phyloP scores from a whole-genome alignment of 2,888 invertebrate species.

The Melieria omissa region DNA sequence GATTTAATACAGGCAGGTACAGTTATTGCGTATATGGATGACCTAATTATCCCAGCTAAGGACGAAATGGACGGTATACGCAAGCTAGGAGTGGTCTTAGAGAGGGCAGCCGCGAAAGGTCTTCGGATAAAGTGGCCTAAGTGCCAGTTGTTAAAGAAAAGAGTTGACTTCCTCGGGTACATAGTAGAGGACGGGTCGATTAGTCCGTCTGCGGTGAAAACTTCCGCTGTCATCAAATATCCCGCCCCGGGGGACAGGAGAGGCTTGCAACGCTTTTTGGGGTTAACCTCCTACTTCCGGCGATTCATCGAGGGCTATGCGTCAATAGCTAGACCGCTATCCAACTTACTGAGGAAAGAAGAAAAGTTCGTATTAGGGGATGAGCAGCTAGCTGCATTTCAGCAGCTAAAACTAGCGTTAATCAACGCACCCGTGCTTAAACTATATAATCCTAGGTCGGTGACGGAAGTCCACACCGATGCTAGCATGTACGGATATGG shows the following conservation, averaged over 20 bases:
- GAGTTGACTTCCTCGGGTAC: too few species aligned
- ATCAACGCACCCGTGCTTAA: conserved; percentile 43
- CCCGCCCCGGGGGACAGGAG: conserved; percentile 34
- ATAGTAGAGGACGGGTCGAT: too few species aligned
- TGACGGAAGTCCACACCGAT: conserved; percentile 45
- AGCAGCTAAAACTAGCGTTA: conserved; percentile 21
- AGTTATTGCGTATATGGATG: too few species aligned
- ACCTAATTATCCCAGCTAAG: too few species aligned
- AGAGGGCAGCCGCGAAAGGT: too few species aligned
- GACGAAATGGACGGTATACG: too few species aligned
- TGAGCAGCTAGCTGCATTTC: too few species aligned
- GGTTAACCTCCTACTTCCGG: conserved; percentile 39
- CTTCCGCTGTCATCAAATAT: conserved; percentile 29
- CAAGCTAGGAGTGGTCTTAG: too few species aligned
- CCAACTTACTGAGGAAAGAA: conserved; percentile 46
- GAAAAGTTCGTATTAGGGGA: conserved; percentile 28
- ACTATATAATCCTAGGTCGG: conserved; percentile 19
- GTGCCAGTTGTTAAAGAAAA: too few species aligned
- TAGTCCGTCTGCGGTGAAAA: too few species aligned
- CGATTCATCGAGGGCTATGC: conserved; percentile 42
- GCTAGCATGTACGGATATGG: conserved; percentile 44
- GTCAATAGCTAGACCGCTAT: conserved; percentile 54
- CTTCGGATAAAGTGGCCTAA: too few species aligned
- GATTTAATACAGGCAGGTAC: too few species aligned
- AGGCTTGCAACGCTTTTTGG: conserved; percentile 37